Base-by-base conservation (phyloP, 2,888 invertebrate genomes). In the Tinea trinotella region DNA sequence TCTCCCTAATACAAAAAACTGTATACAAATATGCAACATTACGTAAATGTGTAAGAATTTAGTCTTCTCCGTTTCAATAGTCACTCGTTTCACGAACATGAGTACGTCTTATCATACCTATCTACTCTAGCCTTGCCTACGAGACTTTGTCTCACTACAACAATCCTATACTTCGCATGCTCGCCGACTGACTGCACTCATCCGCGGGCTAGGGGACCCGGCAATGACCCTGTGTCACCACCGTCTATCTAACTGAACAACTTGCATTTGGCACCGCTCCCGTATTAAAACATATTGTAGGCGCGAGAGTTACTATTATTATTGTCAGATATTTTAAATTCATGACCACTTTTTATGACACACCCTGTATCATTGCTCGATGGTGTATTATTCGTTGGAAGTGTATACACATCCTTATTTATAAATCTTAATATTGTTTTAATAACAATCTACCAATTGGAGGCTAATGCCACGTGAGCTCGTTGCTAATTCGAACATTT, bases 21-120 rank as follows among this genome's bases (percentile, higher is more conserved):
- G 71, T 76, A 74, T 75, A 82, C 71, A 71, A 74, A 75, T 69
- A 70, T 79, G 79, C 76, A 83, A 82, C 78, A 84, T 79, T 77
- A 74, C 76, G 76, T 80, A 80, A 78, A 70, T 74, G 73, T 76
- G 68, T 75, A 76, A 77, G 81, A 79, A 78, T 84, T 85, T 77
- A 84, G 84, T 84, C 84, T 84, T 85, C 69, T 85, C 79, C 78
- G 84, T 84, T 85, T 74, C 84, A 80, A 71, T 79, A 76, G 76
- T 82, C 81, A 82, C 76, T 76, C 75, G 67, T 72, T 78, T 76
- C 69, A 74, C 71, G 76, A 79, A 74, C 70, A 72, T 76, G 76
- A 80, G 18, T 75, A 79, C 71, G n/a, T n/a, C n/a, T n/a, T n/a
- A 65, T 67, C 72, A 78, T 76, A 75, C 74, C 84, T 85, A 85